A percentile compares a stretch with the other conserved stretches of the same genome.
phyloP scores from a whole-genome alignment of 2,888 invertebrate genomes.

The Euspilapteryx auroguttella region DNA sequence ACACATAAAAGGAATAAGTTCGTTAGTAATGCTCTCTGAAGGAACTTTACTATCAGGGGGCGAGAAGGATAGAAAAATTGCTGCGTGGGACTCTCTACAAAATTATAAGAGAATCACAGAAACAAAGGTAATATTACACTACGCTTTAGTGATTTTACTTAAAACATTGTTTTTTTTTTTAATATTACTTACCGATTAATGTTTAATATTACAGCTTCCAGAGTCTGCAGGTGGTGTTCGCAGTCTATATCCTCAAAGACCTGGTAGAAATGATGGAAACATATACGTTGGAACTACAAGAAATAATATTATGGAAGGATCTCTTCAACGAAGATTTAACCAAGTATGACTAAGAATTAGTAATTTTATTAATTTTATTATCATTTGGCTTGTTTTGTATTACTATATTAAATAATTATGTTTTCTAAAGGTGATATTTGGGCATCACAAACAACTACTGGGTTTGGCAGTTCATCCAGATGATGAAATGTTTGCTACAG shows the following conservation, averaged over 20 bases:
- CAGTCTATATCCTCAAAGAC: constrained; percentile 85
- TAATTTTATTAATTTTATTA: no score
- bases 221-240: constrained; percentile 88
- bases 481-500: constrained; percentile 89
- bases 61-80: constrained; percentile 86
- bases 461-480: constrained; percentile 89
- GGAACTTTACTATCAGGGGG: constrained; percentile 90
- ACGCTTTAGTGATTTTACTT: not conserved
- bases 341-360: constrained; percentile 41
- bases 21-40: constrained; percentile 85
- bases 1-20: constrained; percentile 85
- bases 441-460: constrained; percentile 86
- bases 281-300: constrained; percentile 89
- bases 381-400: no score
- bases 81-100: constrained; percentile 90
- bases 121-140: constrained; percentile 66
- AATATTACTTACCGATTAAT: no score
- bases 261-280: constrained; percentile 86
- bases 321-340: constrained; percentile 84
- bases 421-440: constrained; percentile 71
- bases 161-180: constrained; percentile 2
- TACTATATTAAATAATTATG: no score
- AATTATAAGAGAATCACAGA: constrained; percentile 89
- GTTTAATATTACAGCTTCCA: constrained; percentile 72
- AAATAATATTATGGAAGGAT: constrained; percentile 89